phyloP scores from a whole-genome alignment of 2,888 invertebrate species.

The Chalcis sispes region DNA sequence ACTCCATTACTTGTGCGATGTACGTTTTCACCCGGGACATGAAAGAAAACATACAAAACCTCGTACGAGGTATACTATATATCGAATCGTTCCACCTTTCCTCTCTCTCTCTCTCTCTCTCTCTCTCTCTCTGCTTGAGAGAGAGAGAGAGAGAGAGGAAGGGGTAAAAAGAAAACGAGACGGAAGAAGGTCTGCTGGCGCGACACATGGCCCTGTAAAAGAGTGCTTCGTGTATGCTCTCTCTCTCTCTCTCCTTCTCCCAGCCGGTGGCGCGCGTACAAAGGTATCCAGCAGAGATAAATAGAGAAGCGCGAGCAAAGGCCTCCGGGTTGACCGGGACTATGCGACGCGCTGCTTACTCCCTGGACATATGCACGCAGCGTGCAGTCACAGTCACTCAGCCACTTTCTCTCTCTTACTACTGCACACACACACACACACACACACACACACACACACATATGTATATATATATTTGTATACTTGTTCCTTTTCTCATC shows the following conservation, averaged over 20 bases:
- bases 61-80: too few relatives aligned
- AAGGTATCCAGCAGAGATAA: conserved; percentile 76
- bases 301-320: conserved; percentile 66
- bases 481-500: too few relatives aligned
- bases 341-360: conserved; percentile 44
- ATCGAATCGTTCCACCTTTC: too few relatives aligned
- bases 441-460: too few relatives aligned
- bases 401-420: conserved; percentile 58
- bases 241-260: too few relatives aligned
- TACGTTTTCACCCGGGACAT: background rate
- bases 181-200: conserved; percentile 36
- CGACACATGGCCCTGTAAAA: conserved; percentile 72
- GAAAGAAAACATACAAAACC: conserved; percentile 6
- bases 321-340: conserved; percentile 17
- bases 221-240: too few relatives aligned
- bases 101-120: too few relatives aligned
- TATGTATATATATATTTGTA: too few relatives aligned
- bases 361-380: conserved; percentile 71
- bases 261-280: conserved; percentile 64
- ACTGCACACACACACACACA: too few relatives aligned
- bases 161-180: conserved; percentile 17
- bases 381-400: conserved; percentile 63
- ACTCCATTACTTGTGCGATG: conserved; percentile 41
- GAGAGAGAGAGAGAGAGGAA: background rate
- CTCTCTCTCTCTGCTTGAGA: background rate